Base-by-base conservation (phyloP, 2,888 invertebrate genomes). In the Crematogaster levior region DNA sequence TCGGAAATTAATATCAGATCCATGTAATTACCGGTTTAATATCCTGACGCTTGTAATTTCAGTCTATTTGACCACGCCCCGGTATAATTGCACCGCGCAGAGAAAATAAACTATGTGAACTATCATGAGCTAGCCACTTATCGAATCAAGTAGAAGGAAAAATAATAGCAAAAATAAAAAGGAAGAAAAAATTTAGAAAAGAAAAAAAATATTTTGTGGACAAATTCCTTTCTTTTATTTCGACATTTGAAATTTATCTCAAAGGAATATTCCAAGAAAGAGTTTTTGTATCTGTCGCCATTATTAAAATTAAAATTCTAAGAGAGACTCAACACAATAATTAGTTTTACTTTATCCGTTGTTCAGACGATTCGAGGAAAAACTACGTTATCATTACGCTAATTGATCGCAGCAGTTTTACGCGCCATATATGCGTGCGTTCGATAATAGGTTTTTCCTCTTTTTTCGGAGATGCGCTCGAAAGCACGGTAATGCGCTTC, bases 21-120 rank as follows among this genome's bases (percentile, higher is more conserved):
- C 68, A 21, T 56, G 77, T 77, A 77, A 77, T 77, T 77, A 43
- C 75, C 65, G 51, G 56, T 40, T 77, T 77, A 77, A 77, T 77
- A 68, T 77, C 77, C 77, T 77, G 53, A 40, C 56, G 53, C 70
- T 77, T 56, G 77, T 77, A 77, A 77, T 77, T 53, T 40, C 70
- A 70, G 53, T 56, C 56, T 70, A 77, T 77, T 68, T 70, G 77
- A 21, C 70, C 77, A 70, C 70, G 70, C 77, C 70, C 77, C 56
- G 43, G 40, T 48, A 65, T 66, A 75, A 75, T 75, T 75, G 66
- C 75, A 48, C 27, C 27, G 40, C n/a, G 77, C 18, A 12, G 30
- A 56, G 56, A 56, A 70, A 70, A 56, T 43, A 34, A 53, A 56
- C 43, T 43, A 79, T 12, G 34, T 21, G 60, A 60, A 60, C 4